These are phyloP conservation scores for Struthio camelus DNA, from an alignment of 2,113 vertebrate genomes.

Conservation along the genomic window DNA sequence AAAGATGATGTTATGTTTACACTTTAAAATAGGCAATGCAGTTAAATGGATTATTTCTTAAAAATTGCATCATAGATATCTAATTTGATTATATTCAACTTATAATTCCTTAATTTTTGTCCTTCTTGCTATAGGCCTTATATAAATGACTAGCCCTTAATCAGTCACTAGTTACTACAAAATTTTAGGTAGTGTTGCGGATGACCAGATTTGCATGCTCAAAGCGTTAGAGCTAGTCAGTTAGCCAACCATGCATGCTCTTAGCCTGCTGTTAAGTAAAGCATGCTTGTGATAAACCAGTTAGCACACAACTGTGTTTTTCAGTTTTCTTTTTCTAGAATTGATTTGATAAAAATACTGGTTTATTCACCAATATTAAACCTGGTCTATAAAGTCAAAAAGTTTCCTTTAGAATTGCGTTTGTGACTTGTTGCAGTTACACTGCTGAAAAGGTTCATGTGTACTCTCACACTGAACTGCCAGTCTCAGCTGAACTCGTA, in stretches of 20 bases:
- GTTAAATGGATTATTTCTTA: background rate
- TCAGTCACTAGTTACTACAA: background rate
- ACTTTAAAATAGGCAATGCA: background rate
- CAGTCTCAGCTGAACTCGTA: fast-evolving
- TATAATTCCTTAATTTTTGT: background rate
- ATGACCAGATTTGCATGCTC: background rate
- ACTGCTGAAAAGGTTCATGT: background rate
- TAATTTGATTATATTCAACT: background rate
- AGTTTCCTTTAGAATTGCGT: background rate
- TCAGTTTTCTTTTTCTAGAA: background rate
- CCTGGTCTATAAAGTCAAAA: background rate
- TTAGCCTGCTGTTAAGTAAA: background rate
- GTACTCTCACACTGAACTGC: background rate
- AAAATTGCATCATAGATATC: background rate
- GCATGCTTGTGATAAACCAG: background rate
- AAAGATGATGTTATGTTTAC: background rate
- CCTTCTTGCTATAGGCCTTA: background rate
- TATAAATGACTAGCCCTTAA: background rate
- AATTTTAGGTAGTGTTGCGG: background rate
- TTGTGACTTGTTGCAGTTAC: background rate
- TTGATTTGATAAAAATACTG: too few species aligned
- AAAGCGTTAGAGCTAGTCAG: background rate
- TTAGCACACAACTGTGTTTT: background rate
- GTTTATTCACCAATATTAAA: background rate
- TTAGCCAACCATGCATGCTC: background rate